Evolutionary conservation across 2,888 invertebrate genomes (phyloP).

Genomic region (Isotomurus palustris): DNA sequence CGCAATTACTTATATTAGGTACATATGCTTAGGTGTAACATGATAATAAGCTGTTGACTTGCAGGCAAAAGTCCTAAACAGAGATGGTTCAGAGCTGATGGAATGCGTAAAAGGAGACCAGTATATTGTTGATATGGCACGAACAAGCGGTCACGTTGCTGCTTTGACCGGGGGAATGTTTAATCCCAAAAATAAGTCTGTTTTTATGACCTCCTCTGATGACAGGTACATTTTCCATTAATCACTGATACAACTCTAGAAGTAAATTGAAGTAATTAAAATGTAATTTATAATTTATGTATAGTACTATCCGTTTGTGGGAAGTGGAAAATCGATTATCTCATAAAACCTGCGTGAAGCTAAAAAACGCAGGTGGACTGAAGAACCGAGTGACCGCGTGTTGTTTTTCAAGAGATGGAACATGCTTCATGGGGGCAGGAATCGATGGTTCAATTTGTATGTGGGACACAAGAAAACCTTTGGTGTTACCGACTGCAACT

Average conservation of each 20-base stretch:
- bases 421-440: constrained; percentile 84
- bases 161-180: constrained; percentile 84
- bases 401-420: constrained; percentile 77
- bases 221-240: constrained; percentile 61
- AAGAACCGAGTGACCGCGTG: constrained; percentile 81
- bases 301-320: constrained; percentile 82
- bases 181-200: constrained; percentile 85
- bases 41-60: no score
- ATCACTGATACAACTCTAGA: constrained; percentile 3
- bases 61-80: constrained; percentile 80
- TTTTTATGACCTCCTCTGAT: constrained; percentile 90
- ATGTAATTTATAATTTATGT: constrained; percentile 26
- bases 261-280: no score
- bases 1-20: background rate
- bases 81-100: constrained; percentile 88
- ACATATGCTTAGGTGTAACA: background rate
- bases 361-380: constrained; percentile 76
- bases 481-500: constrained; percentile 54
- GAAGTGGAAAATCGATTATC: constrained; percentile 70
- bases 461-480: constrained; percentile 91
- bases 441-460: constrained; percentile 92
- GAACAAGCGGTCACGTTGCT: constrained; percentile 91
- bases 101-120: constrained; percentile 94
- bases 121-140: constrained; percentile 89
- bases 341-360: constrained; percentile 80